Evolutionary conservation across 2,113 vertebrate species (phyloP).

Genomic region (Gallinago media): DNA sequence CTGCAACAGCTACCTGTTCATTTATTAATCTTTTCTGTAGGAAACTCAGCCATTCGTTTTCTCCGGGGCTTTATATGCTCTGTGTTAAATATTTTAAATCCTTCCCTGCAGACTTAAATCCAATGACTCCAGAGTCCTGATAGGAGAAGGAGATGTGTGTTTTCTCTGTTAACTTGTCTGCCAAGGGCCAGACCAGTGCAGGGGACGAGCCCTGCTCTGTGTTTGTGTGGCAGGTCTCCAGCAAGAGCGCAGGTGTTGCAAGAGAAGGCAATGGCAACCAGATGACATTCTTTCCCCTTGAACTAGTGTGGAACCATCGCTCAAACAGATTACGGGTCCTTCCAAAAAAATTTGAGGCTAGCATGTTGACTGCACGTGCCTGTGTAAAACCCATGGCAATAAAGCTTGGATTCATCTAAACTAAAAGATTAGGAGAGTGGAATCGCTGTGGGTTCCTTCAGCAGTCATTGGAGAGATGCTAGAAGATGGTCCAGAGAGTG

Average conservation of each 20-base stretch:
- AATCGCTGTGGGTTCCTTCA: not conserved
- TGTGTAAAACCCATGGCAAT: not conserved
- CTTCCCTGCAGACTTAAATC: not conserved
- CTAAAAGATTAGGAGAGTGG: not conserved
- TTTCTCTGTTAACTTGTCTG: not conserved
- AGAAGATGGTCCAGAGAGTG: not conserved
- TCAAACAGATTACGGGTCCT: not conserved
- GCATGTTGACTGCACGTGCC: not conserved
- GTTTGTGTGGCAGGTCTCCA: not conserved
- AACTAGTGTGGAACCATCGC: not conserved
- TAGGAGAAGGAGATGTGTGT: conserved; percentile 20
- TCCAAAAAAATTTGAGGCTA: not conserved
- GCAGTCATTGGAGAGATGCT: not conserved
- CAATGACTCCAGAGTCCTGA: not conserved
- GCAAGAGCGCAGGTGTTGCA: not conserved
- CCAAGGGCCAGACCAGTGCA: not conserved
- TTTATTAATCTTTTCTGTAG: conserved; percentile 12
- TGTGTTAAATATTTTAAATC: not conserved
- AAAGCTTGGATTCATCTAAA: not conserved
- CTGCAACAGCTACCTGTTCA: not conserved
- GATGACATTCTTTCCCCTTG: conserved; percentile 58
- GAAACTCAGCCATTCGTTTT: not conserved
- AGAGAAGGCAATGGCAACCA: conserved; percentile 50
- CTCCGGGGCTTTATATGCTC: not conserved
- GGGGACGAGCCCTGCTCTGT: not conserved